phyloP scores from a whole-genome alignment of 2,113 vertebrate genomes.

The Willisornis vidua region DNA sequence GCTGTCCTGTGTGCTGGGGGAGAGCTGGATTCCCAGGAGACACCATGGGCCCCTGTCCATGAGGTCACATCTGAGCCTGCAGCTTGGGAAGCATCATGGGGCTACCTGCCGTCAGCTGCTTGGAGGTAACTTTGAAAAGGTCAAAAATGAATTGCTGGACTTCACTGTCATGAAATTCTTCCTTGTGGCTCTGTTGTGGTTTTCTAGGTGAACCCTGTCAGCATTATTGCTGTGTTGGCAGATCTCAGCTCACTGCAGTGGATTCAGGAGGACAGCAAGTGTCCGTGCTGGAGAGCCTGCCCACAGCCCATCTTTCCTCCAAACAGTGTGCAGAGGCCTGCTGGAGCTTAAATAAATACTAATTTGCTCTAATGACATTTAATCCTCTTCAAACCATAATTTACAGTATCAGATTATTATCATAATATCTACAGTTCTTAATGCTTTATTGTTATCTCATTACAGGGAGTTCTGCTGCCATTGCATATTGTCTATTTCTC shows the following conservation, averaged over 20 bases:
- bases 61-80: not conserved
- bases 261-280: not conserved
- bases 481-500: slow-evolving; percentile 63
- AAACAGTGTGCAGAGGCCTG: not conserved
- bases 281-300: not conserved
- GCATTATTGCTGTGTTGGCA: not conserved
- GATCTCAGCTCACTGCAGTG: rapidly evolving
- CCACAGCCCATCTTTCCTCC: not conserved
- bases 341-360: slow-evolving; percentile 50
- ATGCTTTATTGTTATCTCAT: slow-evolving; percentile 68
- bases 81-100: not conserved
- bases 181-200: rapidly evolving
- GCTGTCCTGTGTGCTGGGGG: not conserved
- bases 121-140: not conserved
- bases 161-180: not conserved
- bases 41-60: rapidly evolving
- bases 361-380: slow-evolving; percentile 37
- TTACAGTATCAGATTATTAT: slow-evolving; percentile 60
- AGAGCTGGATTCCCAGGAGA: not conserved
- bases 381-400: slow-evolving; percentile 40
- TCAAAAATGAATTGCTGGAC: rapidly evolving
- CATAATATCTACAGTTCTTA: slow-evolving; percentile 36
- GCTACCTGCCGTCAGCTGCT: not conserved
- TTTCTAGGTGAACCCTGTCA: not conserved
- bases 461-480: slow-evolving; percentile 56